phyloP scores from a whole-genome alignment of 2,888 invertebrate genomes.

The Eremobia ochroleuca region DNA sequence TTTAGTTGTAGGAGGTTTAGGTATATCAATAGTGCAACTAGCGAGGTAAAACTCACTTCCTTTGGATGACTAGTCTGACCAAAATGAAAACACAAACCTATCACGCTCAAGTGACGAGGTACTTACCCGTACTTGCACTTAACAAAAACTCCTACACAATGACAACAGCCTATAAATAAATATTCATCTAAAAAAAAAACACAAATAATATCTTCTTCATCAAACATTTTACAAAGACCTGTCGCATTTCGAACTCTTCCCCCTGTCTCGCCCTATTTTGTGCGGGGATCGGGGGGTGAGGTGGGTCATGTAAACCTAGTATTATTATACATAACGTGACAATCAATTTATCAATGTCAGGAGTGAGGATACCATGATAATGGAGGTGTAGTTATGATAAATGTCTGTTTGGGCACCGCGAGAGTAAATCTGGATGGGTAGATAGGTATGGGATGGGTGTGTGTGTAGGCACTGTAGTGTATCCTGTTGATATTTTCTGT shows the following conservation, averaged over 20 bases:
- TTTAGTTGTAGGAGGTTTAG: no score
- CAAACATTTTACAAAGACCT: slow-evolving; percentile 24
- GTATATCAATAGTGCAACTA: no score
- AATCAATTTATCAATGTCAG: slow-evolving; percentile 56
- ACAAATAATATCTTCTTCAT: slow-evolving; percentile 29
- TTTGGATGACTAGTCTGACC: no score
- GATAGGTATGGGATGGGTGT: not conserved
- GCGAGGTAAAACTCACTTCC: no score
- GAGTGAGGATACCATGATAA: slow-evolving; percentile 43
- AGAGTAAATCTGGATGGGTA: slow-evolving; percentile 38
- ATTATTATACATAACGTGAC: slow-evolving; percentile 47
- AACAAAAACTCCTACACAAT: slow-evolving; percentile 1
- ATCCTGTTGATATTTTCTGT: not conserved
- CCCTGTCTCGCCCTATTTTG: not conserved
- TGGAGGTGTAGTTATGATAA: slow-evolving; percentile 55
- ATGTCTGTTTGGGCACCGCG: slow-evolving; percentile 43
- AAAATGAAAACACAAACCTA: not conserved
- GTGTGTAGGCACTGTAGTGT: slow-evolving; percentile 1
- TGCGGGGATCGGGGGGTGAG: not conserved
- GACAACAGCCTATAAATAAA: slow-evolving; percentile 45
- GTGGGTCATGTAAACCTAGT: slow-evolving; percentile 18
- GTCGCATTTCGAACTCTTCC: not conserved
- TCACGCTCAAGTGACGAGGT: not conserved
- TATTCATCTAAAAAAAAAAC: slow-evolving; percentile 36
- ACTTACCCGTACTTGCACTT: not conserved